Conservation (phyloP, 2,888 invertebrate species). For the Caenorhabditis sp. region DNA sequence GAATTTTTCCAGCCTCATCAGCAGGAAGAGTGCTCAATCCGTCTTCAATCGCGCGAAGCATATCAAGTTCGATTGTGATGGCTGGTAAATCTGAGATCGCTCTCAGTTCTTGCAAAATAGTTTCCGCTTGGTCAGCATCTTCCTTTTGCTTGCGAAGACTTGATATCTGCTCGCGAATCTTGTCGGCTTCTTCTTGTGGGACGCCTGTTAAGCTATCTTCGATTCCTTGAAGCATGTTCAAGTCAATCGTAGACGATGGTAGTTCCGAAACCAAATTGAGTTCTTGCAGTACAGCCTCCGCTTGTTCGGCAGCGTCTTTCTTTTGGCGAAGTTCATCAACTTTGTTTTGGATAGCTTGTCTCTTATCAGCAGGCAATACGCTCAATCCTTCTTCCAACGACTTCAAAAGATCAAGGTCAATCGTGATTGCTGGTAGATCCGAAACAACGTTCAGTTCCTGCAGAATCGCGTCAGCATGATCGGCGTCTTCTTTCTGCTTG, state of each 20-base stretch:
- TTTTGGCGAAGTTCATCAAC: constrained; percentile 18
- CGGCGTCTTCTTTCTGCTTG: constrained; percentile 30
- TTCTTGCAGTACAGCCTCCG: constrained; percentile 24
- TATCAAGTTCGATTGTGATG: constrained; percentile 20
- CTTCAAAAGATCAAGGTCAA: constrained; percentile 21
- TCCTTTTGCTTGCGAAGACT: constrained; percentile 28
- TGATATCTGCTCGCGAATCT: constrained; percentile 22
- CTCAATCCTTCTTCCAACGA: neutral
- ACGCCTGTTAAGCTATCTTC: constrained; percentile 24
- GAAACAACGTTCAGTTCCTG: constrained; percentile 26
- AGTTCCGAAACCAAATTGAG: constrained; percentile 29
- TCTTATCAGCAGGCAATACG: constrained; percentile 15
- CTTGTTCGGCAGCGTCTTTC: constrained; percentile 16
- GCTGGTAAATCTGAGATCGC: constrained; percentile 3
- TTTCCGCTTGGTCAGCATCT: constrained; percentile 18
- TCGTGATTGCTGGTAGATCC: constrained; percentile 20
- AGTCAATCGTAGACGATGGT: constrained; percentile 39
- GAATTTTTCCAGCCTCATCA: constrained; percentile 9
- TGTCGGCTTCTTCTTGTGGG: constrained; percentile 24
- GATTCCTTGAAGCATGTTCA: constrained; percentile 37
- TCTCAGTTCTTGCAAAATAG: constrained; percentile 18
- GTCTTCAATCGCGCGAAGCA: constrained; percentile 22
- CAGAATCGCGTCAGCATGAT: constrained; percentile 27
- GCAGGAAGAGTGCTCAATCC: constrained; percentile 13
- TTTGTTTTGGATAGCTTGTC: constrained; percentile 8